Conservation (phyloP, 2,113 vertebrate genomes). For the Ploceus nigricollis region DNA sequence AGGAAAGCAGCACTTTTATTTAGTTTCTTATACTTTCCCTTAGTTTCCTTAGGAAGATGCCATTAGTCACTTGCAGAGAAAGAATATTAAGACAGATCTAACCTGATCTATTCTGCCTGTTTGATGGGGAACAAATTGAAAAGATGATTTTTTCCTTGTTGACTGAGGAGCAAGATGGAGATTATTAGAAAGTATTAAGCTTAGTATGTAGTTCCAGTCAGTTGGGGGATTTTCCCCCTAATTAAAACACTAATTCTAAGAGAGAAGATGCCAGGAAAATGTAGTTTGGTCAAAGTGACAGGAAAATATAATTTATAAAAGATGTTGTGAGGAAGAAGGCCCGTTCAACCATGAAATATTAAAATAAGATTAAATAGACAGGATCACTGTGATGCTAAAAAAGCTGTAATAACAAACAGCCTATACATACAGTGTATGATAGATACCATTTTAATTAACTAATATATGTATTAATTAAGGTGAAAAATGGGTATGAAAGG, state of each 20-base stretch:
- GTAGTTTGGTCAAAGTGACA: not conserved
- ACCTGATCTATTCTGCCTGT: not conserved
- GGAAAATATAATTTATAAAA: not conserved
- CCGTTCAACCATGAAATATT: not conserved
- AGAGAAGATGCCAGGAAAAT: not conserved
- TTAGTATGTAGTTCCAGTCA: not conserved
- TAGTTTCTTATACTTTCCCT: not conserved
- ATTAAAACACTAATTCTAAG: not conserved
- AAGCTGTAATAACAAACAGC: not conserved
- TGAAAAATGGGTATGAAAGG: not conserved
- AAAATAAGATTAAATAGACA: not conserved
- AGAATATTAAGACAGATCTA: not conserved
- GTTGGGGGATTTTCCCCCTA: rapidly evolving
- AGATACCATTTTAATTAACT: not conserved
- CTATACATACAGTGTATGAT: not conserved
- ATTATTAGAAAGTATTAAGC: not conserved
- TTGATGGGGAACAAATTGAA: not conserved
- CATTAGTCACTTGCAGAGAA: not conserved
- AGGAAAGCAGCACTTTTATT: not conserved
- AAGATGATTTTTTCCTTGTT: not conserved
- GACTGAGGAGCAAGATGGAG: not conserved
- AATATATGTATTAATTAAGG: not conserved
- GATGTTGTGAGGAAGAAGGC: not conserved
- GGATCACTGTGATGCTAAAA: not conserved
- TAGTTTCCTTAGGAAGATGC: not conserved